Evolutionary conservation across 2,888 invertebrate genomes (phyloP).

Genomic region (Melieria crassipennis): DNA sequence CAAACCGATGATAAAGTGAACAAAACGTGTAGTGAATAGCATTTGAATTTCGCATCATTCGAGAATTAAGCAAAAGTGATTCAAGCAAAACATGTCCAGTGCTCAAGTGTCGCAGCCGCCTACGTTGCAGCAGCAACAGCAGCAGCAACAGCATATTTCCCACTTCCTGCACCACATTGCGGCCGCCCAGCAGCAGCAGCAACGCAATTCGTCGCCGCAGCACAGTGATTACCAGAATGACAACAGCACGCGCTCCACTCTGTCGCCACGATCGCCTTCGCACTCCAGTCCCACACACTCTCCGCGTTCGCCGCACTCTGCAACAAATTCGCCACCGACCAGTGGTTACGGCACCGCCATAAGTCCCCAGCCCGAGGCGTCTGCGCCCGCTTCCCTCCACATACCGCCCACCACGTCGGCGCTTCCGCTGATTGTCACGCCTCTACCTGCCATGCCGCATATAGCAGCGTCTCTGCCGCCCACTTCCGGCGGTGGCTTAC

Average conservation of each 20-base stretch:
- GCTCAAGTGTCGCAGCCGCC: slow-evolving; percentile 64
- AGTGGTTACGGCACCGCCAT: slow-evolving; percentile 51
- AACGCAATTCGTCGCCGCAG: slow-evolving; percentile 43
- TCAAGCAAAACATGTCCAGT: slow-evolving; percentile 61
- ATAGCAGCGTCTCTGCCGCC: slow-evolving; percentile 25
- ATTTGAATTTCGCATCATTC: background rate
- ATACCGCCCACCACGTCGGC: slow-evolving; percentile 7
- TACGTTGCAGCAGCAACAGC: slow-evolving; percentile 44
- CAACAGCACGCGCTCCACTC: slow-evolving; percentile 55
- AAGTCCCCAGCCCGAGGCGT: slow-evolving; percentile 50
- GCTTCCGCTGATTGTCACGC: slow-evolving; percentile 52
- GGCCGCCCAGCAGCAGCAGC: slow-evolving; percentile 51
- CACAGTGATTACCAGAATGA: slow-evolving; percentile 58
- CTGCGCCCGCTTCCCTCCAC: slow-evolving; percentile 5
- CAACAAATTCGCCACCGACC: slow-evolving; percentile 56
- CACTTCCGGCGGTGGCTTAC: slow-evolving; percentile 36
- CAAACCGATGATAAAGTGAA: background rate
- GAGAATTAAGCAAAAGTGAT: background rate
- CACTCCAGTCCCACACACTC: slow-evolving; percentile 48
- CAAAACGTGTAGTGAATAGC: too few relatives aligned
- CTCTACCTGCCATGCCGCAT: slow-evolving; percentile 45
- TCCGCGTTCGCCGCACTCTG: slow-evolving; percentile 48
- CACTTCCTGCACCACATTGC: slow-evolving; percentile 61
- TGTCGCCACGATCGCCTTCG: slow-evolving; percentile 52
- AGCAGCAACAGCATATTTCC: slow-evolving; percentile 54